phyloP scores from a whole-genome alignment of 2,797 vertebrate genomes.

The Microhierax caerulescens region DNA sequence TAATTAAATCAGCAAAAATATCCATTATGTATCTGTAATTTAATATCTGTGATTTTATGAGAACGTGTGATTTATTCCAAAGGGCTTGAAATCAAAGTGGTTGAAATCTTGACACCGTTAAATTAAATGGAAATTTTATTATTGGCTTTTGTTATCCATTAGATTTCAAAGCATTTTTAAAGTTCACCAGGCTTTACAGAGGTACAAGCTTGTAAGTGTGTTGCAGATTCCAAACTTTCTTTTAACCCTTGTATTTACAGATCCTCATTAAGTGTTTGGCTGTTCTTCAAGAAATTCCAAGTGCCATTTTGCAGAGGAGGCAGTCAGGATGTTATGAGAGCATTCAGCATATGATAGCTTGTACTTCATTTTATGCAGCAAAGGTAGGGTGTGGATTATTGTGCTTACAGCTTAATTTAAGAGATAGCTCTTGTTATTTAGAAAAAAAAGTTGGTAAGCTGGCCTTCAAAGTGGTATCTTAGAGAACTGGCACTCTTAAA shows the following conservation, averaged over 20 bases:
- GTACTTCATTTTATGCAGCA: slow-evolving; percentile 85
- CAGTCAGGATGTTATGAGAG: slow-evolving; percentile 74
- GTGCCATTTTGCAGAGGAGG: slow-evolving; percentile 75
- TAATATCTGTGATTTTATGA: not conserved
- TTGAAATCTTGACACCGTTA: not conserved
- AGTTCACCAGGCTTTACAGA: not conserved
- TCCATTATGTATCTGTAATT: not conserved
- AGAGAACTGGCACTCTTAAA: not conserved
- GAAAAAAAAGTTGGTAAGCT: not conserved
- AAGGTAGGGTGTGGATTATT: slow-evolving; percentile 80
- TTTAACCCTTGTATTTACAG: slow-evolving; percentile 75
- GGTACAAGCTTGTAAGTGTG: not conserved
- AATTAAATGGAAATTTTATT: not conserved
- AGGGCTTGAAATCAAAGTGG: not conserved
- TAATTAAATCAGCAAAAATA: not conserved
- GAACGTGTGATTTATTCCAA: not conserved
- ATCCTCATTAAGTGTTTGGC: slow-evolving; percentile 89
- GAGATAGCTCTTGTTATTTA: not conserved
- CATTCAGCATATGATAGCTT: slow-evolving; percentile 90
- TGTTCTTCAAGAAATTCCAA: slow-evolving; percentile 85
- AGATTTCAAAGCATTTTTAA: not conserved
- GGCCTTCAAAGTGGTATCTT: not conserved
- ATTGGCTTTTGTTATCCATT: not conserved
- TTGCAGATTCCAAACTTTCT: not conserved
- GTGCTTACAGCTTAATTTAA: not conserved